phyloP scores from a whole-genome alignment of 2,113 vertebrate genomes.

The Nibea coibor region DNA sequence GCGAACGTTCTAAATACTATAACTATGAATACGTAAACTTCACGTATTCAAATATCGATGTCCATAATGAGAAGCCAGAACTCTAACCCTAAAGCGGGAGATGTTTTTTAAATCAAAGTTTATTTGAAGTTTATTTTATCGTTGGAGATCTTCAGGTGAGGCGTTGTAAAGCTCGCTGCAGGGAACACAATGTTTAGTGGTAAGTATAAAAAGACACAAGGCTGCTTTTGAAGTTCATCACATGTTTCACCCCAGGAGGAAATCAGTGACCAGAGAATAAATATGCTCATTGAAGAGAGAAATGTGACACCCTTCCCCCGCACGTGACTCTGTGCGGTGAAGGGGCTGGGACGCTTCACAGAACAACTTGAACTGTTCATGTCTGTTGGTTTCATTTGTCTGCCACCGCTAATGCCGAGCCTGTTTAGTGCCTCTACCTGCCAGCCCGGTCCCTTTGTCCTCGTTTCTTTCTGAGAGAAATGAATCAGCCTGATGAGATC shows the following conservation, averaged over 20 bases:
- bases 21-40: no score
- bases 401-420: conserved; percentile 1
- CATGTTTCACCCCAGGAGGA: conserved; percentile 36
- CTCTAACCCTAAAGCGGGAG: neutral
- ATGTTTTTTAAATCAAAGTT: neutral
- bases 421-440: conserved; percentile 21
- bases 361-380: conserved; percentile 35
- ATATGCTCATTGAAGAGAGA: conserved; percentile 26
- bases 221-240: conserved; percentile 16
- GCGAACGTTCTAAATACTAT: neutral
- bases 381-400: conserved; percentile 12
- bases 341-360: neutral
- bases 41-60: neutral
- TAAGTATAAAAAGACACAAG: conserved; percentile 1
- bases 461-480: neutral
- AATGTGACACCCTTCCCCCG: neutral
- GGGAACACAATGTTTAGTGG: neutral
- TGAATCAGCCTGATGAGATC: conserved; percentile 22
- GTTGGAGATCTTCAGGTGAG: neutral
- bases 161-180: neutral
- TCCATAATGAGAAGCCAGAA: neutral
- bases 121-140: neutral
- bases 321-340: conserved; percentile 5
- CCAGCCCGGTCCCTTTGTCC: conserved; percentile 17
- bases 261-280: conserved; percentile 30